Percentiles rank a stretch among this genome's conserved stretches.
phyloP scores from a whole-genome alignment of 2,888 invertebrate genomes.

The Callyntrura guangdongensis region DNA sequence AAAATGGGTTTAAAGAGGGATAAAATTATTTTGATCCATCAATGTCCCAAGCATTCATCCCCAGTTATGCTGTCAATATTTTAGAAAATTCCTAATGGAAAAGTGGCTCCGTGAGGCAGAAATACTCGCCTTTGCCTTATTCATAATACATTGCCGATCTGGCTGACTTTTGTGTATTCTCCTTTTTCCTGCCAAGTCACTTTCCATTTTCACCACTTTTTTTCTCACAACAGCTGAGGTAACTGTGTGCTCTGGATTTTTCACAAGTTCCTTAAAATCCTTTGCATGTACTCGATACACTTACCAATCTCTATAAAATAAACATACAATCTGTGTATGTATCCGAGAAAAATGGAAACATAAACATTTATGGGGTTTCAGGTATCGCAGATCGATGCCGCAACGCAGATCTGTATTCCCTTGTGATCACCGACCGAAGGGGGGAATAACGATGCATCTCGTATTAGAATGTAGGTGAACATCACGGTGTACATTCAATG shows the following conservation, averaged over 20 bases:
- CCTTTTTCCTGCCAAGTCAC: constrained; percentile 28
- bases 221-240: constrained; percentile 40
- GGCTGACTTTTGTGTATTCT: not conserved
- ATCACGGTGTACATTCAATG: constrained; percentile 6
- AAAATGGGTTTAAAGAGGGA: constrained; percentile 68
- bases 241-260: constrained; percentile 59
- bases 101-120: constrained; percentile 1
- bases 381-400: constrained; percentile 35
- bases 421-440: constrained; percentile 16
- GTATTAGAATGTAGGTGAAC: constrained; percentile 17
- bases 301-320: not conserved
- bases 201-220: constrained; percentile 43
- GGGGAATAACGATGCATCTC: constrained; percentile 10
- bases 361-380: constrained; percentile 49
- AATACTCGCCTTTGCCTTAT: constrained; percentile 1
- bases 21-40: constrained; percentile 75
- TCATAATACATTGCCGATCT: not conserved
- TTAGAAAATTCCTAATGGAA: constrained; percentile 52
- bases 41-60: constrained; percentile 68
- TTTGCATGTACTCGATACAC: constrained; percentile 51
- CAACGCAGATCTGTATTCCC: constrained; percentile 54
- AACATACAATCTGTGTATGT: not conserved
- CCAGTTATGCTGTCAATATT: constrained; percentile 60
- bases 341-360: constrained; percentile 19
- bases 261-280: constrained; percentile 56